A percentile compares a stretch with the other conserved stretches of the same genome.
Conservation (phyloP, 1,140 invertebrate species). For the Dufourea novaeangliae region DNA sequence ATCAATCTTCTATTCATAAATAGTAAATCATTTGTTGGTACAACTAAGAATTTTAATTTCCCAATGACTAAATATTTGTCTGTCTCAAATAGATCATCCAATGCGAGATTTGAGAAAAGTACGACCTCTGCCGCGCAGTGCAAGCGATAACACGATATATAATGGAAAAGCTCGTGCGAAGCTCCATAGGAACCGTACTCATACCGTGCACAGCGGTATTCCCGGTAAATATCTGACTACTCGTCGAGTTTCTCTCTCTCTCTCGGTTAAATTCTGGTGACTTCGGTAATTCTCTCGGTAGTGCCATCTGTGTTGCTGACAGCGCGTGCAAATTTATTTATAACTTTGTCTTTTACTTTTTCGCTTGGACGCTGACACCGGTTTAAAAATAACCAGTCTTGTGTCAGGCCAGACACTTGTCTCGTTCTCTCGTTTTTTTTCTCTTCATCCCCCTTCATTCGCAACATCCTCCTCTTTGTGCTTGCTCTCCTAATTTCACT, state of each 20-base stretch:
- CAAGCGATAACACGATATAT: constrained; percentile 79
- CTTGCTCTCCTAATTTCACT: constrained; percentile 47
- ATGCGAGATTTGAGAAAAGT: constrained; percentile 75
- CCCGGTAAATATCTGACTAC: constrained; percentile 70
- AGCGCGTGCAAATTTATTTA: constrained; percentile 63
- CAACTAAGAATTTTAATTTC: constrained; percentile 1
- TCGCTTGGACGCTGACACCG: constrained; percentile 55
- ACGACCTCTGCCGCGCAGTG: constrained; percentile 76
- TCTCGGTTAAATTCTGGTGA: constrained; percentile 7
- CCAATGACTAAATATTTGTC: background rate
- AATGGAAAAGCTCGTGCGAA: constrained; percentile 74
- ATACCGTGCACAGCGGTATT: constrained; percentile 71
- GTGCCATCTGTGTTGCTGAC: constrained; percentile 62
- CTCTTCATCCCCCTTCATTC: constrained; percentile 11
- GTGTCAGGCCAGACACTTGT: constrained; percentile 40
- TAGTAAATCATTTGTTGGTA: constrained; percentile 4
- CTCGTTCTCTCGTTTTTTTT: constrained; percentile 30
- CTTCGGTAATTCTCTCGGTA: constrained; percentile 39
- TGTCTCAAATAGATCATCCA: constrained; percentile 71
- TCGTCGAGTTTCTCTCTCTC: background rate
- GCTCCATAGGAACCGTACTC: constrained; percentile 69
- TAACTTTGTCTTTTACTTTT: constrained; percentile 57
- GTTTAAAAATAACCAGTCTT: constrained; percentile 62
- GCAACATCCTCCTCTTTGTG: constrained; percentile 19
- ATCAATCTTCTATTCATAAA: background rate